phyloP scores from a whole-genome alignment of 2,113 vertebrate species.

The Ochotona curzoniae region DNA sequence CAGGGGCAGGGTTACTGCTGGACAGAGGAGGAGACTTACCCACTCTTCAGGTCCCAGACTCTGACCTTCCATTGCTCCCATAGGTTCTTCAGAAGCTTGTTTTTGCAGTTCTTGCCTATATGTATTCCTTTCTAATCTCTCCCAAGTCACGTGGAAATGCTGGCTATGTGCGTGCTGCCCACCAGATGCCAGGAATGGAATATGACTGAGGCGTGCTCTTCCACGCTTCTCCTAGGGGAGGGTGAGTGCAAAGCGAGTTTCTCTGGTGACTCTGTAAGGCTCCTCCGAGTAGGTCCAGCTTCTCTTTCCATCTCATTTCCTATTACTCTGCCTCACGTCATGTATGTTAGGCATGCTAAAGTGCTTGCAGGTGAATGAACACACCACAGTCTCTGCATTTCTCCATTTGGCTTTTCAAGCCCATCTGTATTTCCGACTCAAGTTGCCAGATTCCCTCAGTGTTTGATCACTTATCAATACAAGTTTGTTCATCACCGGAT shows the following conservation, averaged over 20 bases:
- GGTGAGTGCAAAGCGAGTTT: not conserved
- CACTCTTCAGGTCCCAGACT: not conserved
- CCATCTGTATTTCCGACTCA: not conserved
- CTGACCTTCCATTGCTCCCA: not conserved
- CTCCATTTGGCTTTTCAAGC: rapidly evolving
- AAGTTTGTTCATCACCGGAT: no score
- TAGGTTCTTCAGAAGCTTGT: not conserved
- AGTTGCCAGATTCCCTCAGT: not conserved
- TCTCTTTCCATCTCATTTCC: not conserved
- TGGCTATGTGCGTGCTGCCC: not conserved
- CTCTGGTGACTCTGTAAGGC: not conserved
- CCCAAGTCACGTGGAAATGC: not conserved
- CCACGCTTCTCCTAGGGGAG: not conserved
- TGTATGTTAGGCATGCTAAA: no score
- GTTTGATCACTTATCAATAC: not conserved
- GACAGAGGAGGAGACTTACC: not conserved
- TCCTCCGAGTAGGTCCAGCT: not conserved
- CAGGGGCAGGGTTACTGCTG: not conserved
- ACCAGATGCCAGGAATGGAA: not conserved
- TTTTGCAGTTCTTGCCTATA: not conserved
- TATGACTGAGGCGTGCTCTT: not conserved
- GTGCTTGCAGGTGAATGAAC: rapidly evolving
- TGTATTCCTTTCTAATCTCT: not conserved
- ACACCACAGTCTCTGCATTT: not conserved
- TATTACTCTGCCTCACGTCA: not conserved